phyloP scores from a whole-genome alignment of 2,113 vertebrate genomes.

The Perca flavescens region DNA sequence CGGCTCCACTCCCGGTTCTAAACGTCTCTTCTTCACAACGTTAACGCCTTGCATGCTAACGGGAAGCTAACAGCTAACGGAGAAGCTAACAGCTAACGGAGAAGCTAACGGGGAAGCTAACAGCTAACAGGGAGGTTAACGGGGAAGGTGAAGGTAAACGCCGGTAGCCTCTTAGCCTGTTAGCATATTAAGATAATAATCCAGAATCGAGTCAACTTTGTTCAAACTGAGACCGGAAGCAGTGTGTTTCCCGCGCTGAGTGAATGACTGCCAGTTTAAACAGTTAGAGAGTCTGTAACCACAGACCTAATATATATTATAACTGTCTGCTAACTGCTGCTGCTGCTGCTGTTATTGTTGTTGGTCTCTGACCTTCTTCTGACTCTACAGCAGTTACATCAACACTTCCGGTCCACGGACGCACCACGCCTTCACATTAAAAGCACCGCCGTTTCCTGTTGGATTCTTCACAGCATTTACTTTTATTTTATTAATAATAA shows the following conservation, averaged over 20 bases:
- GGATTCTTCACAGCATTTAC: no score
- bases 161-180: not conserved
- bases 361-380: conserved; percentile 23
- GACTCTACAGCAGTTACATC: not conserved
- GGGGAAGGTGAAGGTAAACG: no score
- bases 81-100: not conserved
- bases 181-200: not conserved
- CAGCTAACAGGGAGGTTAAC: not conserved
- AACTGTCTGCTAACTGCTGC: no score
- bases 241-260: not conserved
- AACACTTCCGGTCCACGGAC: conserved; percentile 17
- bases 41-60: conserved; percentile 67
- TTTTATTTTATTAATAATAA: no score
- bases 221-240: conserved; percentile 1
- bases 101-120: not conserved
- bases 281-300: no score
- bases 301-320: no score
- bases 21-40: conserved; percentile 46
- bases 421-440: conserved; percentile 30
- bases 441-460: not conserved
- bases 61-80: conserved; percentile 14
- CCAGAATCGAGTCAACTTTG: not conserved
- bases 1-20: conserved; percentile 34
- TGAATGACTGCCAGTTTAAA: not conserved
- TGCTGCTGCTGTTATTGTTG: not conserved